These are phyloP conservation scores for Andrena marginata DNA, from an alignment of 2,888 invertebrate genomes.

Conservation along the genomic window DNA sequence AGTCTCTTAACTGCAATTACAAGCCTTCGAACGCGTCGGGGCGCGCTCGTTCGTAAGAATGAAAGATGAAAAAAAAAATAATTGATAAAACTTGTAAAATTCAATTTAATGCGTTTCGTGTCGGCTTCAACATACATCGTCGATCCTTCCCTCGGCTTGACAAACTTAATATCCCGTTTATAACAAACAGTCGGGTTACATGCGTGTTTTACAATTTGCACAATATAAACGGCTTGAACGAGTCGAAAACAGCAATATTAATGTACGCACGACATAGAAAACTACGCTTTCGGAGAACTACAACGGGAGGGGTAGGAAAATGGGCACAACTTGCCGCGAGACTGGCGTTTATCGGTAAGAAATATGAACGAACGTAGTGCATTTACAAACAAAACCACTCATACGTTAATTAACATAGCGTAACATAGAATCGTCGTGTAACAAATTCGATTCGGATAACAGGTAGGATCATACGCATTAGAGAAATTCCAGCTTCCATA, in stretches of 20 bases:
- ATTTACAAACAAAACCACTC: conserved; percentile 75
- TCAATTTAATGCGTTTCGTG: conserved; percentile 35
- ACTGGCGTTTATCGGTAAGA: conserved; percentile 68
- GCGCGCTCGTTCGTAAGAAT: neutral
- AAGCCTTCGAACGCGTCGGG: too few species aligned
- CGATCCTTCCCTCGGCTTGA: conserved; percentile 1
- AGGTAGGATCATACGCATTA: too few species aligned
- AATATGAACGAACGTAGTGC: conserved; percentile 62
- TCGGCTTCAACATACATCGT: conserved; percentile 34
- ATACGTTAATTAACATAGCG: conserved; percentile 67
- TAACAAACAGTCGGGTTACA: conserved; percentile 35
- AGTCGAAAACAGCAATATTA: conserved; percentile 41
- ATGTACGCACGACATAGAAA: conserved; percentile 31
- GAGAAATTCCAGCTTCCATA: conserved; percentile 14
- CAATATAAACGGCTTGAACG: conserved; percentile 44
- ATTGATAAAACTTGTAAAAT: conserved; percentile 40
- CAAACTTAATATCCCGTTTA: conserved; percentile 14
- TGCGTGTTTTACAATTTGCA: conserved; percentile 40
- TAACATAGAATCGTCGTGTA: conserved; percentile 65
- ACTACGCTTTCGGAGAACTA: conserved; percentile 47
- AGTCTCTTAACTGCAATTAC: too few species aligned
- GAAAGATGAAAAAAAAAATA: neutral
- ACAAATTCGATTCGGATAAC: conserved; percentile 59
- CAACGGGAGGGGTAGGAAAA: conserved; percentile 46
- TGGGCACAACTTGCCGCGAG: conserved; percentile 37